Conservation (phyloP, 2,797 vertebrate species). For the Liparis tanakae region DNA sequence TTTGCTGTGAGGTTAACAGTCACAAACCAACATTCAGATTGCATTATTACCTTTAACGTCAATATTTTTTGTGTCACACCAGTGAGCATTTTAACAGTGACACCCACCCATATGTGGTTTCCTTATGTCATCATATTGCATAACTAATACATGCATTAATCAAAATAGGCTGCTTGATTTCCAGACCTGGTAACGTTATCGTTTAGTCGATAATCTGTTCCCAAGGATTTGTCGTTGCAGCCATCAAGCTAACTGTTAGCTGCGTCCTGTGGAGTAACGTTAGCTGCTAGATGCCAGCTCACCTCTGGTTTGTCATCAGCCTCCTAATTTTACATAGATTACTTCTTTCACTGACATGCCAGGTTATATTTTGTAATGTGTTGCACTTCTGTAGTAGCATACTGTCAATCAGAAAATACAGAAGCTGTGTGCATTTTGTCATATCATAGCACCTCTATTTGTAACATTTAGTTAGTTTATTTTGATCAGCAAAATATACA, state of each 20-base stretch:
- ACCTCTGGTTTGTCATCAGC: constrained; percentile 34
- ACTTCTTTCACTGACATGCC: not conserved
- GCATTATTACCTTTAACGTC: constrained; percentile 8
- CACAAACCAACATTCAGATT: constrained; percentile 15
- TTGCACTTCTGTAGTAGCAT: not conserved
- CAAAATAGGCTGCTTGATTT: constrained; percentile 45
- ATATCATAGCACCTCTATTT: not conserved
- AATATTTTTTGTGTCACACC: not conserved
- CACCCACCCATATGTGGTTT: not conserved
- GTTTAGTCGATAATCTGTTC: constrained; percentile 38
- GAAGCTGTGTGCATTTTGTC: not conserved
- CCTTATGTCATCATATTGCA: constrained; percentile 14
- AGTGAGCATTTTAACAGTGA: not conserved
- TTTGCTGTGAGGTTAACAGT: constrained; percentile 27
- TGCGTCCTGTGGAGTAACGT: constrained; percentile 32
- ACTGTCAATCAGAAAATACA: not conserved
- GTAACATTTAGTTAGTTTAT: too few relatives aligned
- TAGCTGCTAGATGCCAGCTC: constrained; percentile 55
- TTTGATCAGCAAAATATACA: too few relatives aligned
- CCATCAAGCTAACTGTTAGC: constrained; percentile 22
- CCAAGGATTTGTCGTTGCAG: constrained; percentile 58
- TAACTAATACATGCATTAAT: constrained; percentile 25
- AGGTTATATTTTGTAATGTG: not conserved
- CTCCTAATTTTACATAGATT: not conserved
- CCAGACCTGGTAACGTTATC: constrained; percentile 30